Conservation (phyloP, 2,888 invertebrate genomes). For the Tetrapedia diversipes region DNA sequence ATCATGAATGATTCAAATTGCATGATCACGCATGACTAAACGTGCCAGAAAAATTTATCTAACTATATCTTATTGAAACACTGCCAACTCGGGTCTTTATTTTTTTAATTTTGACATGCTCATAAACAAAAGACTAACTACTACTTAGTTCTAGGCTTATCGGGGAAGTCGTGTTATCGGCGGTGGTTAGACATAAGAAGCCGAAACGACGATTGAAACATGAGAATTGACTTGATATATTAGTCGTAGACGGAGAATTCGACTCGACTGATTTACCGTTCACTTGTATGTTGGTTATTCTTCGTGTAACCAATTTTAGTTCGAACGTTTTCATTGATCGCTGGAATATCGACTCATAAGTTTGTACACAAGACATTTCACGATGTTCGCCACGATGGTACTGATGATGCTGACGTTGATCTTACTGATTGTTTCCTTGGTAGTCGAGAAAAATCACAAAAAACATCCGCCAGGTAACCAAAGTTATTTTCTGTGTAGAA, state of each 20-base stretch:
- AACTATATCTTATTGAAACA: conserved; percentile 40
- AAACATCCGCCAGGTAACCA: conserved; percentile 61
- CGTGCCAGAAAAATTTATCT: conserved; percentile 14
- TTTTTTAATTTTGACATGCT: conserved; percentile 10
- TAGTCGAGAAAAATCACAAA: not conserved
- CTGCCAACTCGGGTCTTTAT: conserved; percentile 24
- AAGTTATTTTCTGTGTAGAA: not conserved
- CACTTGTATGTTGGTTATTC: not conserved
- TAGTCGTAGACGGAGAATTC: not conserved
- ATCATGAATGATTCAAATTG: not conserved
- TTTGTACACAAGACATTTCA: not conserved
- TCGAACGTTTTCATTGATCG: not conserved
- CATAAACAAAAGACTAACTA: not conserved
- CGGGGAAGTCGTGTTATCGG: conserved; percentile 28
- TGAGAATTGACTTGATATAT: conserved; percentile 3
- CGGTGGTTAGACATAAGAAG: conserved; percentile 17
- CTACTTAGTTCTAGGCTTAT: conserved; percentile 15
- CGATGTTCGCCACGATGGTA: conserved; percentile 22
- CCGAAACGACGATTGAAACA: not conserved
- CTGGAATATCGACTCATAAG: not conserved
- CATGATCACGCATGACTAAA: not conserved
- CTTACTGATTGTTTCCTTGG: conserved; percentile 1
- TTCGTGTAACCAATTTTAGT: conserved; percentile 1
- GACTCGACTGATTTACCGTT: not conserved
- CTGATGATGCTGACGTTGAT: conserved; percentile 10